Evolutionary conservation across 2,888 invertebrate species (phyloP), one percentile per base, ranked within the genome.

Genomic region (Epinotia ramella): DNA sequence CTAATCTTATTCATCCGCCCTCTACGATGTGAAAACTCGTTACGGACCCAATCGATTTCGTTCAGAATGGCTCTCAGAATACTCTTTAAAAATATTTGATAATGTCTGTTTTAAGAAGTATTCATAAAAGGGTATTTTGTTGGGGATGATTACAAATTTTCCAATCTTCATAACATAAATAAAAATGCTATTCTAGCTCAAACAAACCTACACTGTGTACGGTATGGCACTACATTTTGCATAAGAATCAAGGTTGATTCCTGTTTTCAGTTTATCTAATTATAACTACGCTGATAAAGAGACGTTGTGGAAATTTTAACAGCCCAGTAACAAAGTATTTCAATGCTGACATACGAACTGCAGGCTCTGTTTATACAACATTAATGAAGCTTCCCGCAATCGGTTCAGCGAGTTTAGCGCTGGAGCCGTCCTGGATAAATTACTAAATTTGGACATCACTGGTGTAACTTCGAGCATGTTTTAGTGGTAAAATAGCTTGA

Each of bases 1-100:
- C 80, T 87, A 87, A 88, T 89, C 87, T 83, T 81, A 86, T 90
- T 88, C 86, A 79, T 82, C 81, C 81, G 82, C 82, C 82, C 81
- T 85, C 84, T 85, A 83, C 80, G 83, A 81, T 81, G 81, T 83
- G 79, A 79, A 84, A 88, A 82, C 81, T 86, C 83, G 81, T 86
- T 85, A 86, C 79, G 77, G 77, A 71, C 80, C 77, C 80, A 83
- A 85, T 83, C 81, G 81, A 84, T 80, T 83, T 81, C 80, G 81
- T 73, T 80, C 79, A 78, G 77, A 78, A 78, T 78, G 53, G 28
- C 70, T 68, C 75, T 53, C 53, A 53, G 53, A 53, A 53, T n/a
- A 77, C 70, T 78, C 71, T 80, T 80, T 78, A 79, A 79, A 77
- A 79, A 80, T 81, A 79, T 77, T 79, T 74, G 73, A 78, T 72